A percentile compares a stretch with the other conserved stretches of the same genome.
Evolutionary conservation across 1,140 invertebrate genomes (phyloP).

Genomic region (Drosophila mayri): DNA sequence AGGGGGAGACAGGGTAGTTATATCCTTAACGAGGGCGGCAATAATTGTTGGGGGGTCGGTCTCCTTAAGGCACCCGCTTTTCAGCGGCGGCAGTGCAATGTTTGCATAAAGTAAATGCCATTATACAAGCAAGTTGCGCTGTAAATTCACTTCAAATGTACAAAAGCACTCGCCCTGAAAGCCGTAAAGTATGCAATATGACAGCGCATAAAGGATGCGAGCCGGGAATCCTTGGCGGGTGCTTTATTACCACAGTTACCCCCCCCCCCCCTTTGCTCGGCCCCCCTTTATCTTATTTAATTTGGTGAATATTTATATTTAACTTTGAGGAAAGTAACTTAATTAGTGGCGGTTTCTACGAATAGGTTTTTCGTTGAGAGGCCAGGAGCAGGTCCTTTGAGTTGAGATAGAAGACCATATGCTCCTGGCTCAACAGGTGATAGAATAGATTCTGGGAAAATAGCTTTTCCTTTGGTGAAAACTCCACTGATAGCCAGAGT

Average conservation of each 20-base stretch:
- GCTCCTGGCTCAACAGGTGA: too few species aligned
- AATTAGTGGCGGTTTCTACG: background rate
- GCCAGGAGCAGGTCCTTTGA: background rate
- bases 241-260: slow-evolving; percentile 2
- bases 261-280: background rate
- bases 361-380: background rate
- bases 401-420: too few species aligned
- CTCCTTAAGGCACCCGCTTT: slow-evolving; percentile 21
- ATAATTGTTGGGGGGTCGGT: slow-evolving; percentile 54
- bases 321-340: background rate
- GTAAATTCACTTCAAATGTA: slow-evolving; percentile 78
- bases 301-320: background rate
- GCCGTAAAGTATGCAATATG: slow-evolving; percentile 78
- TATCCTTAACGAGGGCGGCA: slow-evolving; percentile 64
- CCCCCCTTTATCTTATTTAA: background rate
- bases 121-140: slow-evolving; percentile 75
- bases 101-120: slow-evolving; percentile 77
- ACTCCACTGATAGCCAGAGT: too few species aligned
- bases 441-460: too few species aligned
- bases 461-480: too few species aligned
- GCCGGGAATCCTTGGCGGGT: slow-evolving; percentile 3
- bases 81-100: slow-evolving; percentile 22
- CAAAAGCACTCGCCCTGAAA: slow-evolving; percentile 79
- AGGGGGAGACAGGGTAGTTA: background rate
- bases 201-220: slow-evolving; percentile 72